phyloP scores from a whole-genome alignment of 2,113 vertebrate species.

The Ramphastos sulfuratus region DNA sequence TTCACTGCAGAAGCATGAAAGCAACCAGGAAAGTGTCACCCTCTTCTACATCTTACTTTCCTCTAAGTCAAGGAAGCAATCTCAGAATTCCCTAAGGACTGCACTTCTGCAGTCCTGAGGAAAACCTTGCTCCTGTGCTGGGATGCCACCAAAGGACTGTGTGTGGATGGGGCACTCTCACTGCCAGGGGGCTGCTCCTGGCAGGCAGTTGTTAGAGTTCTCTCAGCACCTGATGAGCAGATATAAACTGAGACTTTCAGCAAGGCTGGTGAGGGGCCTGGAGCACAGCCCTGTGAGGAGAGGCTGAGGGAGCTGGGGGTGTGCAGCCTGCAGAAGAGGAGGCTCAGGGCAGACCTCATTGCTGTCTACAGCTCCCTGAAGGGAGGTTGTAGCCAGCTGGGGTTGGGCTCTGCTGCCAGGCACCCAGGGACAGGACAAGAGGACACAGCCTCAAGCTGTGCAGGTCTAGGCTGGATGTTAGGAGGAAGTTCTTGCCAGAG shows the following conservation, averaged over 20 bases:
- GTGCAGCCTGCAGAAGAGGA: too few relatives aligned
- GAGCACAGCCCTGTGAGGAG: too few relatives aligned
- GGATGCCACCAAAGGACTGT: not conserved
- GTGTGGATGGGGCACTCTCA: not conserved
- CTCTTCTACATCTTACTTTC: not conserved
- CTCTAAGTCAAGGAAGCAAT: not conserved
- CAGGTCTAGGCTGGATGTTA: too few relatives aligned
- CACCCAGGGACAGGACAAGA: too few relatives aligned
- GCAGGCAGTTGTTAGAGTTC: not conserved
- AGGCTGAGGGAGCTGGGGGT: too few relatives aligned
- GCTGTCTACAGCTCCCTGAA: too few relatives aligned
- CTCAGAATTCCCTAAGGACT: not conserved
- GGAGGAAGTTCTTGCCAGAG: too few relatives aligned
- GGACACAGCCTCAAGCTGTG: too few relatives aligned
- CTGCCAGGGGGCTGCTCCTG: not conserved
- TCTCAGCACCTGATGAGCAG: not conserved
- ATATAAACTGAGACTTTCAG: not conserved
- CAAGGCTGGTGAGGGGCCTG: too few relatives aligned
- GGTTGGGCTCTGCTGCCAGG: too few relatives aligned
- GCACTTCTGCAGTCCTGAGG: not conserved
- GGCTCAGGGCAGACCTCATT: too few relatives aligned
- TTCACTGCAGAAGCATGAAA: not conserved
- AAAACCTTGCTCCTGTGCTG: not conserved
- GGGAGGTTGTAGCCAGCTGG: too few relatives aligned
- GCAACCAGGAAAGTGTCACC: not conserved